These are phyloP conservation scores for Spheniscus mendiculus DNA, from an alignment of 2,113 vertebrate species.

Conservation along the genomic window DNA sequence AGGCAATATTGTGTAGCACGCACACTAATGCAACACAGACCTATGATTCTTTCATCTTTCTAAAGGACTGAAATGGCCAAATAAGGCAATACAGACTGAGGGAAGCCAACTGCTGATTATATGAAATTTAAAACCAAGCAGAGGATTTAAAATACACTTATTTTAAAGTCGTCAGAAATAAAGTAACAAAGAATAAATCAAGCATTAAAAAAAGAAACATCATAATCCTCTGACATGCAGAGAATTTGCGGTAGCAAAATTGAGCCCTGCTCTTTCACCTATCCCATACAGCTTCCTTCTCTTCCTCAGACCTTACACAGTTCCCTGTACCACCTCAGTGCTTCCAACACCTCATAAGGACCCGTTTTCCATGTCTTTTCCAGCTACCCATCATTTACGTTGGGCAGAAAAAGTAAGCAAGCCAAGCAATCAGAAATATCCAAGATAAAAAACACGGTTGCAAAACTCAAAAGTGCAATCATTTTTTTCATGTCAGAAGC, in stretches of 20 bases:
- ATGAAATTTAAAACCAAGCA: background rate
- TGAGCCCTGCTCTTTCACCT: background rate
- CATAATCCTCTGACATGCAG: background rate
- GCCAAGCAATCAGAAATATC: background rate
- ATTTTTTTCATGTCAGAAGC: background rate
- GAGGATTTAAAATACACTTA: background rate
- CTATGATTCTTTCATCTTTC: background rate
- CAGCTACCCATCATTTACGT: background rate
- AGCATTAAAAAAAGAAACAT: background rate
- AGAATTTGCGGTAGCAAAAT: background rate
- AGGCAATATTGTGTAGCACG: background rate
- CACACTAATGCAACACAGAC: background rate
- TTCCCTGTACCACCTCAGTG: background rate
- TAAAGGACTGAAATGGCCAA: background rate
- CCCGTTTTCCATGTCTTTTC: background rate
- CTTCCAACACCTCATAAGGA: background rate
- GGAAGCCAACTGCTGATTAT: slow-evolving; percentile 3
- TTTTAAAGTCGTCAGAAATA: slow-evolving; percentile 7
- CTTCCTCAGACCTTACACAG: background rate
- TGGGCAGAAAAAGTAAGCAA: background rate
- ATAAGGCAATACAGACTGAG: slow-evolving; percentile 11
- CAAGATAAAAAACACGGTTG: background rate
- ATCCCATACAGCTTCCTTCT: background rate
- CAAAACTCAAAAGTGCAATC: background rate
- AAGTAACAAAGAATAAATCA: slow-evolving; percentile 49